Conservation (phyloP, 2,888 invertebrate genomes). For the Cryptocephalus primarius region DNA sequence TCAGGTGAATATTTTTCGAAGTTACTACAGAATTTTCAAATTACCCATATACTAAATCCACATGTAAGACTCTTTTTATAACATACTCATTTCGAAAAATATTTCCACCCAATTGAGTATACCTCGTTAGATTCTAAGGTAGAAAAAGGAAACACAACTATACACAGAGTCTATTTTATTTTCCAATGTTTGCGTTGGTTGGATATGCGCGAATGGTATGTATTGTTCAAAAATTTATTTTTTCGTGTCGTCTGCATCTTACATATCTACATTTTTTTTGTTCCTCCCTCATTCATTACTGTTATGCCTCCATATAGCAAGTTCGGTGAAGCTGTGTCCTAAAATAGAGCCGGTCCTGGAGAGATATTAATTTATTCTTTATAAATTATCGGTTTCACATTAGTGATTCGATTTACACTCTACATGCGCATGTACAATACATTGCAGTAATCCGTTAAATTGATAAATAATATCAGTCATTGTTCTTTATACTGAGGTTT, state of each 20-base stretch:
- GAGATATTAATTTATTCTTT: conserved; percentile 26
- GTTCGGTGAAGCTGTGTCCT: conserved; percentile 33
- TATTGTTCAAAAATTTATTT: conserved; percentile 28
- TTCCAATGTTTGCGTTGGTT: conserved; percentile 39
- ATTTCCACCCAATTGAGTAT: no score
- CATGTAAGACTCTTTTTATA: no score
- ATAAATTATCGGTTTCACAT: no score
- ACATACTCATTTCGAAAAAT: no score
- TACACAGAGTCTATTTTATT: conserved; percentile 39
- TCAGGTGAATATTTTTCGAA: no score
- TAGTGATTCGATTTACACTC: no score
- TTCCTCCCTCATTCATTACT: conserved; percentile 7
- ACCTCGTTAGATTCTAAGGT: background rate
- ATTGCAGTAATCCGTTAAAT: no score
- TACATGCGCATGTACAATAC: no score
- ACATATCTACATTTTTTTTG: conserved; percentile 10
- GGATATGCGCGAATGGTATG: conserved; percentile 40
- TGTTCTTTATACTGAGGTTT: no score
- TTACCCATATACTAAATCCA: no score
- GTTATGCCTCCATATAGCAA: conserved; percentile 23
- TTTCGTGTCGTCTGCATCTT: conserved; percentile 5
- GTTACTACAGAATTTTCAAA: no score
- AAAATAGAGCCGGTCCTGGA: conserved; percentile 35
- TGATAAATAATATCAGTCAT: no score
- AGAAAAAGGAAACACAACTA: conserved; percentile 26